These are phyloP conservation scores for Dipodomys spectabilis DNA, from an alignment of 2,113 vertebrate genomes.

Conservation along the genomic window DNA sequence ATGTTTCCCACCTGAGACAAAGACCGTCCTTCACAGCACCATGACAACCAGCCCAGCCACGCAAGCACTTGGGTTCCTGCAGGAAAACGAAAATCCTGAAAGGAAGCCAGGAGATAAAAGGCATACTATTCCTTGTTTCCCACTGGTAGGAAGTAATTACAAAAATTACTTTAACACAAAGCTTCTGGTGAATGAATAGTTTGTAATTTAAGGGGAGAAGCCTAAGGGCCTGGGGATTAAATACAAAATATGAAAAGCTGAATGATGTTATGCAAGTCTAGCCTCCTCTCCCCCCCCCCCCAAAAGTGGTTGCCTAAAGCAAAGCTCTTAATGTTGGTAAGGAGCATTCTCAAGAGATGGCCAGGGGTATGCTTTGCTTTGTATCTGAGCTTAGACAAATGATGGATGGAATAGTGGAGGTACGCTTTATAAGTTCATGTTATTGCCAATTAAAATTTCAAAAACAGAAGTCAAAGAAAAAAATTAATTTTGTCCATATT, in stretches of 20 bases:
- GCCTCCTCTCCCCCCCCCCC: rapidly evolving
- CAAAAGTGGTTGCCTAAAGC: not conserved
- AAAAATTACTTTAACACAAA: constrained; percentile 84
- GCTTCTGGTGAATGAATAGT: constrained; percentile 79
- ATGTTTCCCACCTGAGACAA: constrained; percentile 92
- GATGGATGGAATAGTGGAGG: not conserved
- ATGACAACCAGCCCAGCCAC: constrained; percentile 87
- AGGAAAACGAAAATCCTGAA: constrained; percentile 88
- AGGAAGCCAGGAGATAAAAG: constrained; percentile 86
- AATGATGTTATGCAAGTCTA: not conserved
- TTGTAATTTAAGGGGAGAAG: constrained; percentile 71
- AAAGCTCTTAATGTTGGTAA: constrained; percentile 6
- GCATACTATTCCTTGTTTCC: constrained; percentile 83
- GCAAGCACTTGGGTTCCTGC: constrained; percentile 83
- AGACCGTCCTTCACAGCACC: constrained; percentile 83
- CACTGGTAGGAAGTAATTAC: constrained; percentile 87
- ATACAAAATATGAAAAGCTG: constrained; percentile 59
- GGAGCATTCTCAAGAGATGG: constrained; percentile 19
- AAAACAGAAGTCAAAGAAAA: constrained; percentile 22
- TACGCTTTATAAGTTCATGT: constrained; percentile 15
- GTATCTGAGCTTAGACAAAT: constrained; percentile 2
- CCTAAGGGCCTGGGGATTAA: constrained; percentile 47
- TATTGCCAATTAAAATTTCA: constrained; percentile 25
- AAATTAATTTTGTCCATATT: constrained; percentile 26
- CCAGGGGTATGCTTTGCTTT: not conserved